Evolutionary conservation across 1,140 invertebrate species (phyloP).

Genomic region (Fopius arisanus): DNA sequence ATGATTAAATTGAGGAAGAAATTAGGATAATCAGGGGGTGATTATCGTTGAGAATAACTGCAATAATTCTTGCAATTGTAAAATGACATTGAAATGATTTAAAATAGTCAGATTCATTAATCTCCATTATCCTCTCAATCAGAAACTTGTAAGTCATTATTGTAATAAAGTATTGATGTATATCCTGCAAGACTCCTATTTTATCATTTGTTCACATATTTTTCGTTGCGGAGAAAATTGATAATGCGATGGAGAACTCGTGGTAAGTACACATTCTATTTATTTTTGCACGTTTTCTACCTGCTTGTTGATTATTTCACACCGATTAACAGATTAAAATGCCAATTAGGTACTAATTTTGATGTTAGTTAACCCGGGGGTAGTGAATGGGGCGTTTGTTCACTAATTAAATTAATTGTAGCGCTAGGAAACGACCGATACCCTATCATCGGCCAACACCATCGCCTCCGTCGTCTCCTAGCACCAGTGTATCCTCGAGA

Average conservation of each 20-base stretch:
- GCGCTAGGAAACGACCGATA: constrained; percentile 88
- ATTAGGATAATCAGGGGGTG: background rate
- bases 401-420: constrained; percentile 63
- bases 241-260: background rate
- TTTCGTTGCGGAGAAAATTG: background rate
- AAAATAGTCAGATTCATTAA: background rate
- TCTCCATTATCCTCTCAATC: background rate
- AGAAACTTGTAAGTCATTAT: background rate
- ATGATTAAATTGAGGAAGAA: background rate
- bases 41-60: too few relatives aligned
- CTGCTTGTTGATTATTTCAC: background rate
- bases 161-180: constrained; percentile 13
- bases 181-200: background rate
- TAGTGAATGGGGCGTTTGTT: background rate
- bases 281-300: background rate
- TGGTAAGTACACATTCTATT: background rate
- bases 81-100: background rate
- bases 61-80: background rate
- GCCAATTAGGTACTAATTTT: constrained; percentile 12
- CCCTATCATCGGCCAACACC: constrained; percentile 86
- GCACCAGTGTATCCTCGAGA: constrained; percentile 71
- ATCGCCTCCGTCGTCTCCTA: constrained; percentile 74
- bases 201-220: background rate
- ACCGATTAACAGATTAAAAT: background rate
- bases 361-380: constrained; percentile 22